phyloP scores from a whole-genome alignment of 2,113 vertebrate genomes.

The Aythya baeri region DNA sequence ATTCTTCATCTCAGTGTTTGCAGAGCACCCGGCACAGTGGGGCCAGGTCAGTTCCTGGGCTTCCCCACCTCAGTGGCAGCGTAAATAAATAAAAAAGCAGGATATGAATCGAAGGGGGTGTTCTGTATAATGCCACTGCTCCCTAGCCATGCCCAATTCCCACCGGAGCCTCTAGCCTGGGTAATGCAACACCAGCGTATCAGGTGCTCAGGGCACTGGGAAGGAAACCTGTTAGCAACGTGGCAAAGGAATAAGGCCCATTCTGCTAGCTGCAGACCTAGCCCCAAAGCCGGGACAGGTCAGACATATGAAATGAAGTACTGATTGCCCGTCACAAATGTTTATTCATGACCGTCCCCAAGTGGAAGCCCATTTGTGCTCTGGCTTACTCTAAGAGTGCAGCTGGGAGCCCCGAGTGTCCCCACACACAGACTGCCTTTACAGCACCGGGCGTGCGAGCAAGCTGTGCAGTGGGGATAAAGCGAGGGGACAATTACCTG shows the following conservation, averaged over 20 bases:
- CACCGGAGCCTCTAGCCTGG: not conserved
- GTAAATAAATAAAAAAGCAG: not conserved
- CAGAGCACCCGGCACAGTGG: not conserved
- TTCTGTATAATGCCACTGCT: not conserved
- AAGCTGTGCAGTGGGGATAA: not conserved
- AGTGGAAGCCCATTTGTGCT: not conserved
- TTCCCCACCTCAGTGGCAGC: not conserved
- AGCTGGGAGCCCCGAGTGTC: not conserved
- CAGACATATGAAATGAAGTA: not conserved
- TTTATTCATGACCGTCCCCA: not conserved
- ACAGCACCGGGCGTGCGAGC: not conserved
- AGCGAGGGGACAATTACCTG: not conserved
- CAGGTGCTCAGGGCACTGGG: rapidly evolving
- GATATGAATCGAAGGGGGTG: not conserved
- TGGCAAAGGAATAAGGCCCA: not conserved
- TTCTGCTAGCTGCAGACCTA: not conserved
- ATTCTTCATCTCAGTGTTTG: not conserved
- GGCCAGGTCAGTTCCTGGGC: not conserved
- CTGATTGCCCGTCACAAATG: not conserved
- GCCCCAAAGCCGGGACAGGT: not conserved
- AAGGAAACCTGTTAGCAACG: not conserved
- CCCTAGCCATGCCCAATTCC: not conserved
- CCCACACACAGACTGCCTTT: not conserved
- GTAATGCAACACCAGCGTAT: not conserved
- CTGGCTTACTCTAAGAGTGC: not conserved